Conservation (phyloP, 2,113 vertebrate species). For the Amazona vittata region DNA sequence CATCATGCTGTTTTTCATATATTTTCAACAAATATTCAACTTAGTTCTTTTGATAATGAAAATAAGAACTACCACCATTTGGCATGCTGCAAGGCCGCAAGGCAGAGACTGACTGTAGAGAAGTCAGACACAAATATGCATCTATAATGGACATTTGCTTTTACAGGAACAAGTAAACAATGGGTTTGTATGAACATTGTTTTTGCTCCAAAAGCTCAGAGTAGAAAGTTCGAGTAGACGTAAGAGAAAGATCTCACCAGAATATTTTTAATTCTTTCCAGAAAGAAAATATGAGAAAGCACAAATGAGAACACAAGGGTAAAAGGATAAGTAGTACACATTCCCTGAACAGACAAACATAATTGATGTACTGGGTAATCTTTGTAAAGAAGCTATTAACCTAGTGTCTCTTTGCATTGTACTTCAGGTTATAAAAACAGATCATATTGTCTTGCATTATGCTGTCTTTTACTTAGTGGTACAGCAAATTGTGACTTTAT, state of each 20-base stretch:
- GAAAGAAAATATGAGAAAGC: neutral
- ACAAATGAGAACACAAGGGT: neutral
- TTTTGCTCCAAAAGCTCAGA: neutral
- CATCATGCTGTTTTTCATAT: neutral
- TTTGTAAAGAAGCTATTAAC: neutral
- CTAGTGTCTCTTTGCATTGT: neutral
- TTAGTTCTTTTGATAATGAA: neutral
- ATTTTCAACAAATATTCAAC: neutral
- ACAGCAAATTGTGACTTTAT: neutral
- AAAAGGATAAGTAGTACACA: rapidly evolving
- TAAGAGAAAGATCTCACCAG: neutral
- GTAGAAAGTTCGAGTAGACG: neutral
- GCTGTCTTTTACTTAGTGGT: neutral
- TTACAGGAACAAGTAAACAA: neutral
- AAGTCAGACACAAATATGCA: neutral
- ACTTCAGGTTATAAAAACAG: neutral
- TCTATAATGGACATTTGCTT: neutral
- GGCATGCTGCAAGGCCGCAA: neutral
- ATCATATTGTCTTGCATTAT: neutral
- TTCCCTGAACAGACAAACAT: neutral
- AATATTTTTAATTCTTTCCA: neutral
- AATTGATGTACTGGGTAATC: neutral
- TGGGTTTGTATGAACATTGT: neutral
- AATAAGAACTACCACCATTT: neutral
- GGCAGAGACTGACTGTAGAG: neutral